phyloP scores from a whole-genome alignment of 2,888 invertebrate species.

The Ennomos fuscantarius region DNA sequence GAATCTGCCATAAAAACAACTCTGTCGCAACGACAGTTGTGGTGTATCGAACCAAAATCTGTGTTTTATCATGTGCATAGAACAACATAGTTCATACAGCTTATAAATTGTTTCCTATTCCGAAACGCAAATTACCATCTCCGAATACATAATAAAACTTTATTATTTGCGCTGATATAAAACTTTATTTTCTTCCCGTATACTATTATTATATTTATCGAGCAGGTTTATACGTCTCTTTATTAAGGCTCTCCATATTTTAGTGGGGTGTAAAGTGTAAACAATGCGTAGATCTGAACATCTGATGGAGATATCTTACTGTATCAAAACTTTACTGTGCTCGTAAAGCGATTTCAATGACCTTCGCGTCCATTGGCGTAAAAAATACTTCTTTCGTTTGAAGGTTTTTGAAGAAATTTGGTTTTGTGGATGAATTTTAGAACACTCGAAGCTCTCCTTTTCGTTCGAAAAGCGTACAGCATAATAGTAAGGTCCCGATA shows the following conservation, averaged over 20 bases:
- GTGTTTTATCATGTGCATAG: too few species aligned
- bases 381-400: too few species aligned
- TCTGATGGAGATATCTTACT: constrained; percentile 12
- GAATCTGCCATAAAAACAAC: too few species aligned
- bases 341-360: constrained; percentile 9
- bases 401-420: too few species aligned
- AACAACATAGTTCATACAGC: too few species aligned
- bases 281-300: constrained; percentile 9
- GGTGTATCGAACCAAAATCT: too few species aligned
- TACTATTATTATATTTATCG: constrained; percentile 14
- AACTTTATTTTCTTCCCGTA: constrained; percentile 15
- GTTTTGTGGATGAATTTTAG: too few species aligned
- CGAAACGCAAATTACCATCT: constrained; percentile 8
- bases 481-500: too few species aligned
- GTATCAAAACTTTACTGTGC: constrained; percentile 5
- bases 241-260: constrained; percentile 18
- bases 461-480: too few species aligned
- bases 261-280: constrained; percentile 18
- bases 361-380: neutral
- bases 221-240: constrained; percentile 11
- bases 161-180: constrained; percentile 22
- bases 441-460: too few species aligned
- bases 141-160: constrained; percentile 22
- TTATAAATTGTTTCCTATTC: neutral
- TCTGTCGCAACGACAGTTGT: too few species aligned